These are phyloP conservation scores for Oreamnos americanus DNA, from an alignment of 2,113 vertebrate genomes.

Conservation along the genomic window DNA sequence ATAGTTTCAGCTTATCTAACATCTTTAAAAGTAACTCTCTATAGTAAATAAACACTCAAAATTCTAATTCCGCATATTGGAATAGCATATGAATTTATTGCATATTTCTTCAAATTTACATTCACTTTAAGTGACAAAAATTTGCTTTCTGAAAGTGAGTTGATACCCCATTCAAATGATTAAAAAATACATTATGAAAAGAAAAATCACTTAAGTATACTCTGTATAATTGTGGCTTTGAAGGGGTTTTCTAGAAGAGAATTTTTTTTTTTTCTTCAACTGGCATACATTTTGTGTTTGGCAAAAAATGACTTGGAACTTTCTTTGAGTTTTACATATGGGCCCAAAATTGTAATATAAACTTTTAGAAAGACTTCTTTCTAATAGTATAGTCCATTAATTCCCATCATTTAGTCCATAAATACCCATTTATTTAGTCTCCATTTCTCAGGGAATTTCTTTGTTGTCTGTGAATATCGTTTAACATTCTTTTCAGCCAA, in stretches of 20 bases:
- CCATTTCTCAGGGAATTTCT: background rate
- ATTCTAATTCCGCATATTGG: background rate
- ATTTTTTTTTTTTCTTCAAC: background rate
- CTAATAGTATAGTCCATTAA: background rate
- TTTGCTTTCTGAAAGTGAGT: background rate
- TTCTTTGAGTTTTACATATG: background rate
- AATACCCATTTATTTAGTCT: background rate
- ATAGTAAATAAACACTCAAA: background rate
- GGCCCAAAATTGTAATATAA: background rate
- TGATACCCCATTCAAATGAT: background rate
- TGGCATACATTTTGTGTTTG: background rate
- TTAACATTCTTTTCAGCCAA: background rate
- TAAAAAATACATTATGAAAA: background rate
- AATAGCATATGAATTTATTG: background rate
- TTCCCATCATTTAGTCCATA: background rate
- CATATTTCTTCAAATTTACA: background rate
- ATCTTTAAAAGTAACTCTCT: background rate
- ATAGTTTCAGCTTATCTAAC: background rate
- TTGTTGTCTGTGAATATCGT: background rate
- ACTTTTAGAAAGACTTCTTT: background rate
- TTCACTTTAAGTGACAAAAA: background rate
- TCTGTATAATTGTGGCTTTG: background rate
- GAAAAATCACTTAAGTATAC: background rate
- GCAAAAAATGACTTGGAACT: background rate
- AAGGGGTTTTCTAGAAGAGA: background rate